Base-by-base conservation (phyloP, 2,113 vertebrate genomes). In the Corythornis vintsioides region DNA sequence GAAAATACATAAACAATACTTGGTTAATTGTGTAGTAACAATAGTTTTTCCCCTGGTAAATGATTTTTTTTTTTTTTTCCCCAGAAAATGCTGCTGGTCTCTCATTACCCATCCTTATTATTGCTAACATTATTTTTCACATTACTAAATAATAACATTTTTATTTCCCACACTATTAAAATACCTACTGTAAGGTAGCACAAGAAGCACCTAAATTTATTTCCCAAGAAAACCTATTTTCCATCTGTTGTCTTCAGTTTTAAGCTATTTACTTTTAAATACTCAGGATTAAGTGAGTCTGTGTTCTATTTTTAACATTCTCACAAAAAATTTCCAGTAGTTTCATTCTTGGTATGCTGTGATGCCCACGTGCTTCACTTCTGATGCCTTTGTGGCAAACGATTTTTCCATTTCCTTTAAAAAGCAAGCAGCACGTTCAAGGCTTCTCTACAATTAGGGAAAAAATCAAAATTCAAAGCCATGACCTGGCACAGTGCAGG, bases 401-500 rank as follows among this genome's bases (percentile, higher is more conserved):
- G 43, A 8, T 85, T 89, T 89, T 88, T 90, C 93, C 63, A 90
- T 85, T 93, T 89, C 80, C 86, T 86, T 96, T 86, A 65, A 84
- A 86, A 88, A 92, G 47, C 29, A 75, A 77, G 77, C 38, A 83
- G 43, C 2, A 1, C 47, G 33, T 55, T 83, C 50, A 70, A 59
- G 17, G 40, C 5, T 14, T 33, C n/a, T 72, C 52, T 42, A 5
- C 29, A n/a, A 12, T 22, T 67, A 12, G 16, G 7, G 59, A 40
- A 82, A 57, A 82, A 57, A 7, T 43, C 2, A 0, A 33, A 15
- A 33, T 8, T 43, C 2, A 0, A 33, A 14, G 31, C 35, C 29
- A 35, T 6, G 17, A 76, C 65, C 20, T 57, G 45, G 38, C 55
- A 80, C 12, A 76, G 63, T 16, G 25, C 40, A 67, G 40, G 5